phyloP scores from a whole-genome alignment of 2,797 vertebrate species.

The Sebastes hubbsi region DNA sequence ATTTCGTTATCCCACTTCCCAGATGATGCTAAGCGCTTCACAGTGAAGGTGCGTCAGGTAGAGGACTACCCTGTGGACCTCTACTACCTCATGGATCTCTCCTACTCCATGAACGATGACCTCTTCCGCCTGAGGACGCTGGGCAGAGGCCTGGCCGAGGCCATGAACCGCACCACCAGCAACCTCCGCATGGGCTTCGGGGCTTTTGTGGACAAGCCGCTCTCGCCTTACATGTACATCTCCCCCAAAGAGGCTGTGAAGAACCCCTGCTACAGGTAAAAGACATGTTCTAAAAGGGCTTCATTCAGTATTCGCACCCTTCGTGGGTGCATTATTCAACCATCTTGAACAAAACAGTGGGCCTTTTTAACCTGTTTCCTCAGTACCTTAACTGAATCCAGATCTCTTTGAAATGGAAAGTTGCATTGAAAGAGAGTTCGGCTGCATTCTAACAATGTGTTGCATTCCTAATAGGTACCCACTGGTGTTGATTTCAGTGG shows the following conservation, averaged over 20 bases:
- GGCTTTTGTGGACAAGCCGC: conserved; percentile 96
- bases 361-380: neutral
- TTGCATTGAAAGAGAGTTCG: neutral
- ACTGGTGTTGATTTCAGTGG: conserved; percentile 19
- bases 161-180: conserved; percentile 95
- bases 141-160: conserved; percentile 88
- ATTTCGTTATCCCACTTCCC: neutral
- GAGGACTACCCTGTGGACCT: conserved; percentile 98
- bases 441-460: conserved; percentile 10
- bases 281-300: neutral
- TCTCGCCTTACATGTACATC: conserved; percentile 96
- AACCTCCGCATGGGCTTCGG: conserved; percentile 96
- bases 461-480: neutral
- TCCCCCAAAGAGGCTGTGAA: conserved; percentile 87
- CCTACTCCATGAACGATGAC: conserved; percentile 90
- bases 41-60: conserved; percentile 93
- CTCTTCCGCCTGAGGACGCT: conserved; percentile 88
- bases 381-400: neutral
- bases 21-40: conserved; percentile 93
- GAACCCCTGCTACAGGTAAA: conserved; percentile 94
- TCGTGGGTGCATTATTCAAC: neutral
- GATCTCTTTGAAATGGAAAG: conserved; percentile 26
- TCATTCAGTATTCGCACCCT: neutral
- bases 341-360: neutral
- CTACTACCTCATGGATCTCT: conserved; percentile 98